phyloP scores from a whole-genome alignment of 2,888 invertebrate genomes.

The Octonoba sinensis region DNA sequence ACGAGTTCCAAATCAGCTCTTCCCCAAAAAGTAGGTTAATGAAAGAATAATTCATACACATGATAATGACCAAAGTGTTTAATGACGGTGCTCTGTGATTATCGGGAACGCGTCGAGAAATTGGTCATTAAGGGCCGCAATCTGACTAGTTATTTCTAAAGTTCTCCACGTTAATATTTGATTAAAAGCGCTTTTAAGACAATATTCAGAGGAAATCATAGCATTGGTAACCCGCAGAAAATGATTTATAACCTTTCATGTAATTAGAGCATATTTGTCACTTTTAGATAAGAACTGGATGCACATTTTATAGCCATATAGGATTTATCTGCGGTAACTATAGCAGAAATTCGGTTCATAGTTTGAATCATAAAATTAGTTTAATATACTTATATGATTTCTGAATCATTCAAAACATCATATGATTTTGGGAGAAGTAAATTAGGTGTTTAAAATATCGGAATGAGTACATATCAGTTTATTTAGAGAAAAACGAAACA shows the following conservation, averaged over 20 bases:
- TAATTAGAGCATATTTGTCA: too few species aligned
- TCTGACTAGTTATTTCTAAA: neutral
- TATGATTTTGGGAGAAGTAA: too few species aligned
- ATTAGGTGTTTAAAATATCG: too few species aligned
- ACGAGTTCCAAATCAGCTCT: too few species aligned
- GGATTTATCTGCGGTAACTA: too few species aligned
- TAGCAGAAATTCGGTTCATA: too few species aligned
- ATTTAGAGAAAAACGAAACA: too few species aligned
- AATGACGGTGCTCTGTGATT: neutral
- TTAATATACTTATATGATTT: too few species aligned
- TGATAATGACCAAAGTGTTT: conserved; percentile 17
- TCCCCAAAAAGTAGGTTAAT: conserved; percentile 15
- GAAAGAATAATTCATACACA: conserved; percentile 21
- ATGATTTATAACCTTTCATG: neutral
- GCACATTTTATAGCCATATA: neutral
- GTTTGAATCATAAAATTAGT: too few species aligned
- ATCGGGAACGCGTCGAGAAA: conserved; percentile 1
- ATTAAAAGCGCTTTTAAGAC: conserved; percentile 2
- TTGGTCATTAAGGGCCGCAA: neutral
- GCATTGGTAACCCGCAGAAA: neutral
- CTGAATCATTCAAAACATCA: too few species aligned
- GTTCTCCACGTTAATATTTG: neutral
- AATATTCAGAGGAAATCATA: neutral
- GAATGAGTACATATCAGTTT: too few species aligned
- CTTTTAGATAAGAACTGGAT: too few species aligned